These are phyloP conservation scores for Scytalopus superciliaris DNA, from an alignment of 2,113 vertebrate species.

Conservation along the genomic window DNA sequence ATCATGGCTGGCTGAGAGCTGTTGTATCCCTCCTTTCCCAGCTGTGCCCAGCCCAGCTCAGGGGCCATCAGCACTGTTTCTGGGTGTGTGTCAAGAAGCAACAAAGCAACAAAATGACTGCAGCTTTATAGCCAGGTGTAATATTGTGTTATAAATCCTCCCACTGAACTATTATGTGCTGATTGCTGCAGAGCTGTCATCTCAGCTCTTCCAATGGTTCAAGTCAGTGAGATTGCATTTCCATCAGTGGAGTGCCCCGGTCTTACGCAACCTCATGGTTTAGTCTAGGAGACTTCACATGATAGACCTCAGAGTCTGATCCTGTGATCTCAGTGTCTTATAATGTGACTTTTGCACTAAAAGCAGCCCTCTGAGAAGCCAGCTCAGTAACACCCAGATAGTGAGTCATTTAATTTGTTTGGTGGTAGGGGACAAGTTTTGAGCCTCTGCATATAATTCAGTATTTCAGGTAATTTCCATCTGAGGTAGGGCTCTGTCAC, in stretches of 20 bases:
- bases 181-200: not conserved
- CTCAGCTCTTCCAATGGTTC: not conserved
- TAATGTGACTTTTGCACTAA: not conserved
- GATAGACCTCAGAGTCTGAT: conserved; percentile 1
- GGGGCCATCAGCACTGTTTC: not conserved
- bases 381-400: not conserved
- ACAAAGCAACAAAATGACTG: not conserved
- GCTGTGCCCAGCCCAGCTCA: not conserved
- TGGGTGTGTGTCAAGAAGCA: not conserved
- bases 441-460: not conserved
- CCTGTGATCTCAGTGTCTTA: conserved; percentile 18
- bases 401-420: not conserved
- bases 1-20: rapidly evolving
- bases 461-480: conserved; percentile 48
- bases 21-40: not conserved
- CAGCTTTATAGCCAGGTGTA: not conserved
- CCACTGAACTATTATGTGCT: not conserved
- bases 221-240: not conserved
- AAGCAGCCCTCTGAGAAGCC: not conserved
- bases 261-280: not conserved
- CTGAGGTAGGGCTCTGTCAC: not conserved
- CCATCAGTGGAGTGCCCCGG: not conserved
- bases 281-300: conserved; percentile 2
- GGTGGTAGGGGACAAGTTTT: not conserved
- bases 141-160: not conserved